Conservation (phyloP, 2,888 invertebrate genomes). For the Tricholauxania praeusta region DNA sequence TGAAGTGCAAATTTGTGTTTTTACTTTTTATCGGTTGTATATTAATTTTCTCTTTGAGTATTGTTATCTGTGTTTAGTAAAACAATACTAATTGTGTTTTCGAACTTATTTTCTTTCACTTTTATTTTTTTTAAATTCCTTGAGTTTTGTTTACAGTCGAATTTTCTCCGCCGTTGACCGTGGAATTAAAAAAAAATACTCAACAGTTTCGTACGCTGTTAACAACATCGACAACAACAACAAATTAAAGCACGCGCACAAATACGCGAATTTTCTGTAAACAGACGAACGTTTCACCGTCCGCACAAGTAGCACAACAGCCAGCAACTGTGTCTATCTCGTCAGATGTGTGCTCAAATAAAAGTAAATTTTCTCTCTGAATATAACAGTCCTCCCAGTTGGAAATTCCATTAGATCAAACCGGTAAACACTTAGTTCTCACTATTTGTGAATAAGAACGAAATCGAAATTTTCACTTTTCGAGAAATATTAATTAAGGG, state of each 20-base stretch:
- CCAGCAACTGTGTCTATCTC: conserved; percentile 4
- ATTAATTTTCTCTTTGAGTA: neutral
- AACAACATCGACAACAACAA: neutral
- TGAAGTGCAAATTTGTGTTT: no score
- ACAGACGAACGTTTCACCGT: neutral
- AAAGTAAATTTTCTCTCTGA: neutral
- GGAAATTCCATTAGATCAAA: no score
- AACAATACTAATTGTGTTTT: neutral
- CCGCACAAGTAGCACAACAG: neutral
- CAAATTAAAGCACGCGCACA: neutral
- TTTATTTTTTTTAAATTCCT: neutral
- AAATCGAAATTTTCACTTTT: no score
- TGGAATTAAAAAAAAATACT: neutral
- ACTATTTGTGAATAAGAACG: no score
- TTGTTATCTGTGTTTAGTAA: neutral
- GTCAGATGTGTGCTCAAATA: neutral
- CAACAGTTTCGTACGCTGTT: no score
- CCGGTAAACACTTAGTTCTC: no score
- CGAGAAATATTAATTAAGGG: no score
- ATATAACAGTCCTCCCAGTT: neutral
- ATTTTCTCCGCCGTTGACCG: neutral
- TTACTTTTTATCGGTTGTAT: neutral
- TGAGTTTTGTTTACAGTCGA: neutral
- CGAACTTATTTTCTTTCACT: neutral
- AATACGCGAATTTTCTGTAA: neutral